Evolutionary conservation across 2,888 invertebrate species (phyloP).

Genomic region (Allacma fusca): DNA sequence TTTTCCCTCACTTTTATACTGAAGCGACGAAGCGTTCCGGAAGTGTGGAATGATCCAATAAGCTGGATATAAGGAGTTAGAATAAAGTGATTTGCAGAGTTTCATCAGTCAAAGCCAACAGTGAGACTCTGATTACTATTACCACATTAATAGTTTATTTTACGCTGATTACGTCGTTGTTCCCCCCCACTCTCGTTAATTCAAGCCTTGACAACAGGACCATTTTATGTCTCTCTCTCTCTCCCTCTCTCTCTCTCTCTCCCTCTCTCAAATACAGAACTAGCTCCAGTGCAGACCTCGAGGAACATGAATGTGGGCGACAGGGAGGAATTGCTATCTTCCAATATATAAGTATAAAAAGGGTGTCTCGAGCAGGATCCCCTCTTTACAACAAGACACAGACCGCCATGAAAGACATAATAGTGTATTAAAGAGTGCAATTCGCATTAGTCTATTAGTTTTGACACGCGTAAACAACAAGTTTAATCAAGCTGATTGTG

Average conservation of each 20-base stretch:
- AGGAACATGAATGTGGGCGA: background rate
- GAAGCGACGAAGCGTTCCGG: no score
- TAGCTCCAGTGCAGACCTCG: background rate
- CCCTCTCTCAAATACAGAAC: no score
- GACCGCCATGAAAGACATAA: background rate
- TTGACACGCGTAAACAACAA: constrained; percentile 26
- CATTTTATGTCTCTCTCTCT: no score
- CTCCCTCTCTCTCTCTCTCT: no score
- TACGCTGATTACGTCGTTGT: constrained; percentile 2
- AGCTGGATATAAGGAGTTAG: background rate
- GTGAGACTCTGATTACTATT: background rate
- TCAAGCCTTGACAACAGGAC: background rate
- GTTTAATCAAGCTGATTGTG: constrained; percentile 24
- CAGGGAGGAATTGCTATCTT: background rate
- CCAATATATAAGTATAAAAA: background rate
- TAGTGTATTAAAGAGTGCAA: background rate
- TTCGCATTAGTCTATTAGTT: constrained; percentile 18
- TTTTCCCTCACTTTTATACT: no score
- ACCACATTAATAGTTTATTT: background rate
- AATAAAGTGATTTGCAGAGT: background rate
- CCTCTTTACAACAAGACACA: background rate
- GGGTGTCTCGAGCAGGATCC: no score
- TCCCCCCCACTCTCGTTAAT: background rate
- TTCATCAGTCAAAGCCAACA: background rate
- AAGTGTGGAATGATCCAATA: background rate